Evolutionary conservation across 2,797 vertebrate species (phyloP).

Genomic region (Staurois parvus): DNA sequence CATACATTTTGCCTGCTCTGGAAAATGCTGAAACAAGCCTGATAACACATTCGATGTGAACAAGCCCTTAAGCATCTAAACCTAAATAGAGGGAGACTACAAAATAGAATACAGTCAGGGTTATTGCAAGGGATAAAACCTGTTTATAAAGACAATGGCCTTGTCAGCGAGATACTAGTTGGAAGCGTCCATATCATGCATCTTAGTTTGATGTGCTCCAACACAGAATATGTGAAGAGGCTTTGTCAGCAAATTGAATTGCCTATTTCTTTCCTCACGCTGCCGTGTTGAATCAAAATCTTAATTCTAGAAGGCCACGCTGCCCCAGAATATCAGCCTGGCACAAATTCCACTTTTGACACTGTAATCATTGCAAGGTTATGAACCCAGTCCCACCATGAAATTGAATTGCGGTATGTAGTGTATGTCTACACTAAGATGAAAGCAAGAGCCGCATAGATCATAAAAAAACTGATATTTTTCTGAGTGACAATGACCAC

Average conservation of each 20-base stretch:
- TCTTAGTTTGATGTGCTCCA: neutral
- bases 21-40: too few relatives aligned
- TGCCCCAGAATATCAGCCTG: constrained; percentile 28
- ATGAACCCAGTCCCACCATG: constrained; percentile 46
- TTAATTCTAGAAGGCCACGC: neutral
- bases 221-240: neutral
- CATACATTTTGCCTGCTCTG: too few relatives aligned
- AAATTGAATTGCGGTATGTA: constrained; percentile 63
- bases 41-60: too few relatives aligned
- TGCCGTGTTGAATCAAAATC: constrained; percentile 27
- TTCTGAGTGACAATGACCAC: constrained; percentile 6
- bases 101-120: too few relatives aligned
- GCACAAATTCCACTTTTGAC: constrained; percentile 55
- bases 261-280: neutral
- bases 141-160: too few relatives aligned
- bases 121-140: too few relatives aligned
- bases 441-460: constrained; percentile 36
- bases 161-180: too few relatives aligned
- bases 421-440: constrained; percentile 50
- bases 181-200: neutral
- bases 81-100: too few relatives aligned
- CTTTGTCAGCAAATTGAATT: constrained; percentile 1
- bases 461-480: constrained; percentile 17
- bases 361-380: constrained; percentile 61
- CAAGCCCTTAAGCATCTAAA: too few relatives aligned